Evolutionary conservation across 2,113 vertebrate genomes (phyloP).

Genomic region (Jacana jacana): DNA sequence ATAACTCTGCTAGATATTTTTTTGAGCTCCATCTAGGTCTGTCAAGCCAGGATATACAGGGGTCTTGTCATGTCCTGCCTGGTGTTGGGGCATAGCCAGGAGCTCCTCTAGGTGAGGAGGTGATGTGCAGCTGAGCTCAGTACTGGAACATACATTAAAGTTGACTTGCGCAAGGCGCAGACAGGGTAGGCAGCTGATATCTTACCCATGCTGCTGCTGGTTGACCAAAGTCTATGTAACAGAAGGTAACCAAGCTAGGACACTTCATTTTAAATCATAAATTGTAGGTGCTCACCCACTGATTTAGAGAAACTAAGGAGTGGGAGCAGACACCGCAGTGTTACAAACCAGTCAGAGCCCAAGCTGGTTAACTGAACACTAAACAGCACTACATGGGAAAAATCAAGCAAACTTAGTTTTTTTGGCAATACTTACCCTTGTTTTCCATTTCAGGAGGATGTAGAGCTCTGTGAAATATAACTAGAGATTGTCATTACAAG

Average conservation of each 20-base stretch:
- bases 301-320: not conserved
- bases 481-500: not conserved
- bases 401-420: conserved; percentile 48
- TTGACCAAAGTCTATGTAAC: not conserved
- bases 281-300: not conserved
- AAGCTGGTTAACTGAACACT: not conserved
- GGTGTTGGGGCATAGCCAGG: not conserved
- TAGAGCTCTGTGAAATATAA: conserved; percentile 59
- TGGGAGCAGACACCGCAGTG: not conserved
- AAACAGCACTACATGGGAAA: conserved; percentile 41
- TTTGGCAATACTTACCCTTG: conserved; percentile 55
- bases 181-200: not conserved
- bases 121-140: not conserved
- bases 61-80: not conserved
- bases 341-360: not conserved
- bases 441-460: conserved; percentile 34
- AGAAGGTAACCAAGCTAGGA: not conserved
- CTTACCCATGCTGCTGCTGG: not conserved
- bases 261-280: not conserved
- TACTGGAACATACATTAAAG: not conserved
- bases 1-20: fast-evolving
- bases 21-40: not conserved
- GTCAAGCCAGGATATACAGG: not conserved
- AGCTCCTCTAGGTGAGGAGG: not conserved
- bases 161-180: not conserved